A percentile compares a stretch with the other conserved stretches of the same genome.
Evolutionary conservation across 2,797 vertebrate species (phyloP).

Genomic region (Gallinago stenura): DNA sequence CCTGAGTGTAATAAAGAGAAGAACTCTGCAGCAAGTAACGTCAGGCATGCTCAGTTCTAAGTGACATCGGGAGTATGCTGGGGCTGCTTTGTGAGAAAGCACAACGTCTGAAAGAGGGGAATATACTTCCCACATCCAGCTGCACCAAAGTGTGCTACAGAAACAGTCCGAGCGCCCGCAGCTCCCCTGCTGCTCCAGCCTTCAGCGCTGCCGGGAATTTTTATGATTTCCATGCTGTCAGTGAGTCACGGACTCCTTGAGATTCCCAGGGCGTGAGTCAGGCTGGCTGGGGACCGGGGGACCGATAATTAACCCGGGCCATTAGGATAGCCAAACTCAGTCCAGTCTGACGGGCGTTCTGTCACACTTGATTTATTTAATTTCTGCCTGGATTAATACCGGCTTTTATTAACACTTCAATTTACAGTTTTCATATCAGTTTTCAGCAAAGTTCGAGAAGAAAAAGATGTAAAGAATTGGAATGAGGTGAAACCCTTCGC

Average conservation of each 20-base stretch:
- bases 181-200: fast-evolving
- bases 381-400: conserved; percentile 7
- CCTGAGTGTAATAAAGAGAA: background rate
- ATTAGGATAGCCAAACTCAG: background rate
- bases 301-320: background rate
- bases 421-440: background rate
- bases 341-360: background rate
- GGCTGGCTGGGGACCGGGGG: background rate
- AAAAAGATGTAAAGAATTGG: conserved; percentile 23
- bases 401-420: conserved; percentile 15
- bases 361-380: conserved; percentile 10
- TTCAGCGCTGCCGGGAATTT: background rate
- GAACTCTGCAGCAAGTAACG: background rate
- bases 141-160: background rate
- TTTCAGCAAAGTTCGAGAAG: conserved; percentile 23
- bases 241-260: background rate
- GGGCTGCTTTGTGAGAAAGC: background rate
- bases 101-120: background rate
- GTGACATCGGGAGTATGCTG: background rate
- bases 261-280: background rate
- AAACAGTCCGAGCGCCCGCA: background rate
- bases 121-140: background rate
- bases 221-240: background rate
- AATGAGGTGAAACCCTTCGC: background rate
- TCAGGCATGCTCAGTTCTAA: background rate